A percentile compares a stretch with the other conserved stretches of the same genome.
These are phyloP conservation scores for Hemiscyllium ocellatum DNA, from an alignment of 2,113 vertebrate species.

Conservation along the genomic window DNA sequence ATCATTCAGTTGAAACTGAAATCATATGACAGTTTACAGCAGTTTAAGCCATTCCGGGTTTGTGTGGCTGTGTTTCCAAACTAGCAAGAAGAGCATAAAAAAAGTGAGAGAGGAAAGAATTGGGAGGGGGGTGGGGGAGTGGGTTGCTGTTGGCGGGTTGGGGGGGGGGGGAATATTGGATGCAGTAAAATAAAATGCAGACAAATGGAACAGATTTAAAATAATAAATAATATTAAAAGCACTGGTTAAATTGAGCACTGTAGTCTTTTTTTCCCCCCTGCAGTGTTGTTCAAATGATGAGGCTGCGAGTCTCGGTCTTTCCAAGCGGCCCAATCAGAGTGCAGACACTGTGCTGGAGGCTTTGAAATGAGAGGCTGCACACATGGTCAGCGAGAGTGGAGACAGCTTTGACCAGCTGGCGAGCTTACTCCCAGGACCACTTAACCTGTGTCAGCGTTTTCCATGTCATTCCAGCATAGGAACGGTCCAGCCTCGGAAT, in stretches of 20 bases:
- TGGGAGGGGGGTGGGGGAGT: background rate
- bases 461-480: conserved; percentile 48
- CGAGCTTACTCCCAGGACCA: conserved; percentile 41
- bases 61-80: conserved; percentile 49
- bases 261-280: background rate
- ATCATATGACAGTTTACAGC: conserved; percentile 55
- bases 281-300: conserved; percentile 30
- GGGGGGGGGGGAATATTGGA: background rate
- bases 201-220: conserved; percentile 9
- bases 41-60: conserved; percentile 55
- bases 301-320: conserved; percentile 6
- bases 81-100: conserved; percentile 37
- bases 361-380: conserved; percentile 37
- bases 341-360: conserved; percentile 24
- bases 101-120: conserved; percentile 36
- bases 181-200: conserved; percentile 25
- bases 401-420: conserved; percentile 31
- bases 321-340: conserved; percentile 26
- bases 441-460: conserved; percentile 60
- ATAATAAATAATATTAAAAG: background rate
- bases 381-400: conserved; percentile 14
- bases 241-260: conserved; percentile 32
- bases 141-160: background rate
- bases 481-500: conserved; percentile 44
- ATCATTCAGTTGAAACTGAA: conserved; percentile 49